Evolutionary conservation across 2,888 invertebrate genomes (phyloP), one percentile per base, ranked within the genome.

Genomic region (Sesia apiformis): DNA sequence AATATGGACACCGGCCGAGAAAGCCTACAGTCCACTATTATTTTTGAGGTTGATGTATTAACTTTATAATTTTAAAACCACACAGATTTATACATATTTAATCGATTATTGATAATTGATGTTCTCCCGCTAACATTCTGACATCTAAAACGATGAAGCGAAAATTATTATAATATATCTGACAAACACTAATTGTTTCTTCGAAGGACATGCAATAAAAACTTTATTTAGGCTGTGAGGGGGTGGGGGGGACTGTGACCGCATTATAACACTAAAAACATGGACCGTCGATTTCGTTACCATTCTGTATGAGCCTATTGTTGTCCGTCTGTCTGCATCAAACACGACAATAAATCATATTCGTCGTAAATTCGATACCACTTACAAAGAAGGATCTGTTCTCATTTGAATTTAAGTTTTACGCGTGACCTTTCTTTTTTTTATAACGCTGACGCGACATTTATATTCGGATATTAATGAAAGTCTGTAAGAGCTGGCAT

Each of bases 311-410:
- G 79, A 73, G 72, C 68, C 81, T 74, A 85, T 87, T 87, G 87
- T 85, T 76, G 79, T 76, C 73, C 77, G 80, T 72, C 85, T 82
- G 79, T 84, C 84, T 82, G 81, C 85, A 85, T 88, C 86, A 82
- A 82, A 84, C 75, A 78, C 74, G 83, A 66, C 69, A 80, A 74
- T 89, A 88, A 88, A 89, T 89, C 88, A 89, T 87, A 85, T 82
- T 78, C 76, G 81, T 82, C 84, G 79, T 88, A 88, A 87, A 86
- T 88, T 84, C 84, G 80, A 82, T 81, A 72, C 81, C 78, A 79
- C 74, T 77, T 80, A 86, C 87, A 87, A 88, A 81, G 84, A 82
- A 74, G 71, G 75, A 81, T 81, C 78, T 84, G 81, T 85, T 82
- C 83, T 72, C 81, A 81, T 85, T 82, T 84, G 76, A 80, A 83